phyloP scores from a whole-genome alignment of 1,140 invertebrate species.

The Drosophila sproati region DNA sequence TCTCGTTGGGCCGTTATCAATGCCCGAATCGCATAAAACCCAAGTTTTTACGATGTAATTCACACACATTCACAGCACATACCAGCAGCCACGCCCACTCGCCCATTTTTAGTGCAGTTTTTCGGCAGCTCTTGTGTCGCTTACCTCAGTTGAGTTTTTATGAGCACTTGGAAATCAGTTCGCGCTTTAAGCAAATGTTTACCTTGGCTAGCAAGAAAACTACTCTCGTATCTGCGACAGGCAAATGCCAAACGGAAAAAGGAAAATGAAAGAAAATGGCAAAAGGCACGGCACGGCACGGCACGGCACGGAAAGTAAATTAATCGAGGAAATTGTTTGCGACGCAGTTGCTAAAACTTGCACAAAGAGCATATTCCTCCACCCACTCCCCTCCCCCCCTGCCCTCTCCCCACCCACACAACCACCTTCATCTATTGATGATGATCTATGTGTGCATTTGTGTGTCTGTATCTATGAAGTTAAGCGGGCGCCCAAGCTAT shows the following conservation, averaged over 20 bases:
- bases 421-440: not conserved
- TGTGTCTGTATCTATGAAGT: constrained; percentile 16
- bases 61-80: constrained; percentile 51
- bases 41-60: constrained; percentile 79
- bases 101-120: constrained; percentile 50
- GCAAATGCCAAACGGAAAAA: constrained; percentile 72
- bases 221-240: constrained; percentile 55
- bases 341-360: constrained; percentile 77
- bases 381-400: not conserved
- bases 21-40: constrained; percentile 71
- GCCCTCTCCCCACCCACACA: too few relatives aligned
- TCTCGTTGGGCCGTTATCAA: constrained; percentile 73
- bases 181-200: constrained; percentile 79
- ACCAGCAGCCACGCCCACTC: constrained; percentile 9
- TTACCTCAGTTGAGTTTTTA: constrained; percentile 68
- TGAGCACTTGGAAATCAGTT: constrained; percentile 76
- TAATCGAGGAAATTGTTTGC: constrained; percentile 82
- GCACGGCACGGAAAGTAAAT: constrained; percentile 71
- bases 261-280: constrained; percentile 68
- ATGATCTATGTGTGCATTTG: constrained; percentile 36
- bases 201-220: constrained; percentile 63
- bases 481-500: constrained; percentile 31
- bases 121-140: constrained; percentile 33
- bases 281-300: constrained; percentile 45
- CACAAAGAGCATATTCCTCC: constrained; percentile 58